A percentile compares a stretch with the other conserved stretches of the same genome.
Conservation (phyloP, 2,888 invertebrate species). For the Lampropteryx suffumata region DNA sequence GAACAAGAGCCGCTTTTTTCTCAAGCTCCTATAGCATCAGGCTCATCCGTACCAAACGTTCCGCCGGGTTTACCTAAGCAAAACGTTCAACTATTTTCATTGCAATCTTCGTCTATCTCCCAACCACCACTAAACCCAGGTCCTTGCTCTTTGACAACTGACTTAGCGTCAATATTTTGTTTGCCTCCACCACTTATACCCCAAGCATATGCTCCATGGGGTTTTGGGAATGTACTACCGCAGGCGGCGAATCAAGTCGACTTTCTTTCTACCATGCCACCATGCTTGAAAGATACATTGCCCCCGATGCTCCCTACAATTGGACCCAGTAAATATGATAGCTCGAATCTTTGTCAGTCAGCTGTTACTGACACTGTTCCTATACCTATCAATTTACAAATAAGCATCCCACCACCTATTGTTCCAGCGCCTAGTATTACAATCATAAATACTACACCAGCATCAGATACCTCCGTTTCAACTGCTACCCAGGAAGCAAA, state of each 20-base stretch:
- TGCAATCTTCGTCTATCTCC: conserved; percentile 1
- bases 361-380: conserved; percentile 6
- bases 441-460: conserved; percentile 37
- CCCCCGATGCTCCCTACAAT: conserved; percentile 13
- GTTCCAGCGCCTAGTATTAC: conserved; percentile 45
- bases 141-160: conserved; percentile 6
- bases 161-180: conserved; percentile 3
- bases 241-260: conserved; percentile 1
- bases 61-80: conserved; percentile 1
- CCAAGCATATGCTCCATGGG: background rate
- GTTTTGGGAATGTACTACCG: conserved; percentile 1
- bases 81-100: conserved; percentile 7
- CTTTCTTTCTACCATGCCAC: background rate
- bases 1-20: conserved; percentile 9
- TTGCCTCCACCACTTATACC: conserved; percentile 11
- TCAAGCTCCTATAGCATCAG: conserved; percentile 7
- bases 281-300: conserved; percentile 9
- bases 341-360: background rate
- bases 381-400: conserved; percentile 51
- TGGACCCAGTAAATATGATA: background rate
- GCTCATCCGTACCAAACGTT: background rate
- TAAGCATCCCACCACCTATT: conserved; percentile 49
- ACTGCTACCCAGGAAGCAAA: conserved; percentile 19
- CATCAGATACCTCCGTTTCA: conserved; percentile 22
- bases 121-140: conserved; percentile 7